Base-by-base conservation (phyloP, 2,888 invertebrate species). In the Entomobrya multifasciata region DNA sequence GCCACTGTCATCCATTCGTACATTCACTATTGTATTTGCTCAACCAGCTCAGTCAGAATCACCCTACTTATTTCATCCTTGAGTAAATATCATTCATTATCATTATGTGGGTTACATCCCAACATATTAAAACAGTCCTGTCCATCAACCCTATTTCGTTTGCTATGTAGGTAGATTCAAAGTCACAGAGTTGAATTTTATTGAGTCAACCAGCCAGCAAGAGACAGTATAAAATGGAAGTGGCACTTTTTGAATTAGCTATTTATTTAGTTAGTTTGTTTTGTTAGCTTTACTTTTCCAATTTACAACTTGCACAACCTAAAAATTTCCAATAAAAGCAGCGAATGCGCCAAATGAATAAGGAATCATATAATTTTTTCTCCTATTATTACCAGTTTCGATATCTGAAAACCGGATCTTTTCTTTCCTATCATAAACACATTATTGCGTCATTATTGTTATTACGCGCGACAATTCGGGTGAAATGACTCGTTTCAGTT, bases 61-160 rank as follows among this genome's bases (percentile, higher is more conserved):
- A 77, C 86, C 79, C 86, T 79, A 80, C 47, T 80, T 74, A 86
- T 86, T 86, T 86, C 86, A 86, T 80, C 86, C 86, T 86, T 86
- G 72, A 86, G 86, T 65, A 86, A 86, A 86, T 86, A 86, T 55
- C 86, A 80, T 86, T 80, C 79, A 86, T 86, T 79, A 72, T 80
- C 70, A 80, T 86, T 79, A 86, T 62, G 44, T 82, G 82, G 82
- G 74, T 20, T 78, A 20, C 60, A 20, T 67, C 55, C 78, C n/a
- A 60, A 62, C 62, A 41, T 60, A 78, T 49, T 41, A 77, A 41
- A 44, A 4, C 22, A 57, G 41, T 22, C 25, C 57, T 13, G 20
- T 41, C 49, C 77, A 36, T 4, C 4, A 8, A 4, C 36, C 36
- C 36, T 36, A 36, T 6, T 36, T 6, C 36, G 8, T 36, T 6